Base-by-base conservation (phyloP, 37 sponge, comb jelly and placozoan species). In the Halisarca cf. caerulea region DNA sequence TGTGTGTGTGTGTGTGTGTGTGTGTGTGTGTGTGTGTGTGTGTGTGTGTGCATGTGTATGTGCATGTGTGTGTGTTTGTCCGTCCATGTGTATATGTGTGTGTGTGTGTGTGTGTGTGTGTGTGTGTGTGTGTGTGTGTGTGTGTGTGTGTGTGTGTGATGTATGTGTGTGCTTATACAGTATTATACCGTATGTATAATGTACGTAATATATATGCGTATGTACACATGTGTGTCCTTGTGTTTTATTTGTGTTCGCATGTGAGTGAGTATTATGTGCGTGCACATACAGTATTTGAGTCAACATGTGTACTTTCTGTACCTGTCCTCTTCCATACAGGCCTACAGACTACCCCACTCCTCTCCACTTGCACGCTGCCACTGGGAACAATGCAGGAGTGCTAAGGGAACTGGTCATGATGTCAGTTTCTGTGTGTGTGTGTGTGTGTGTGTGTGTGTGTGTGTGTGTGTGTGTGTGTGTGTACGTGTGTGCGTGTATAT, bases 321-420 rank as follows among this genome's bases (percentile, higher is more conserved):
- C 91, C 9, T 87, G 85, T 36, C n/a, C 40, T 33, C 60, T 51
- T 60, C 4, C 2, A 30, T 38, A 1, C 77, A 92, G 93, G 23
- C 21, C 59, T 35, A 51, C 33, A 39, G 82, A 84, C 61, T 89
- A 92, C 54, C 90, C 90, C 27, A 86, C 88, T 35, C 95, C 95
- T 35, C 83, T 94, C 7, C 95, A 94, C 84, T 79, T 83, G 79
- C 86, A 89, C 28, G 92, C 88, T 42, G 95, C 92, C 37, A 79
- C 73, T 18, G 92, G 92, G 0, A 86, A 95, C 44, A 69, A 77
- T 15, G 78, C 88, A 0, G 95, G 95, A 20, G 90, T 95, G n/a
- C 58, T 95, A 14, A 58, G 80, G 21, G 61, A 95, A 8, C 83
- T 95, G n/a, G 82, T 89, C 32, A 84, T 87, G 88, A 91, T 91